phyloP scores from a whole-genome alignment of 2,797 vertebrate genomes.

The Peromyscus nudipes region DNA sequence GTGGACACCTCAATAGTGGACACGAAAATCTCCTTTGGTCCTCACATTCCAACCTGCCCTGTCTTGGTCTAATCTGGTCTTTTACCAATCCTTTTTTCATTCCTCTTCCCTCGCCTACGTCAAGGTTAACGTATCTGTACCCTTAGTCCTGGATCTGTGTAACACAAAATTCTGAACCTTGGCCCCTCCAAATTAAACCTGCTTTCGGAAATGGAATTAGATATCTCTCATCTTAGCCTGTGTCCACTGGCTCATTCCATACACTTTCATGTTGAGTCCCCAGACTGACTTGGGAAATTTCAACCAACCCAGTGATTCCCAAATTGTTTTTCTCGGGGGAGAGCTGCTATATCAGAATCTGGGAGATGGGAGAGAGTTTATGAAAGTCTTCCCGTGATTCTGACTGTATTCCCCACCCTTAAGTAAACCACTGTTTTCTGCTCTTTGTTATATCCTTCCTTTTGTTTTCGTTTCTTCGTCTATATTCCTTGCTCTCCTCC shows the following conservation, averaged over 20 bases:
- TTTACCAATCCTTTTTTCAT: background rate
- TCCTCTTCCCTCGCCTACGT: background rate
- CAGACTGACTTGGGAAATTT: background rate
- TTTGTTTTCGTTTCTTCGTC: constrained; percentile 21
- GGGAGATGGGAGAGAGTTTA: background rate
- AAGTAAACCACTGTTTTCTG: background rate
- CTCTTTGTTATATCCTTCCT: background rate
- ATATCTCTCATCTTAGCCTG: background rate
- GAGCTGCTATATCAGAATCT: constrained; percentile 28
- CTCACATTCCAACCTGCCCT: background rate
- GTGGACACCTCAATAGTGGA: too few relatives aligned
- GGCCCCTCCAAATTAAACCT: background rate
- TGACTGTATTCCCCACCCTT: background rate
- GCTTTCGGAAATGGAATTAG: background rate
- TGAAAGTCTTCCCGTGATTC: background rate
- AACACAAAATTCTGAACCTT: constrained; percentile 55
- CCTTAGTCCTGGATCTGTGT: constrained; percentile 4
- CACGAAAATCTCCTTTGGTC: too few relatives aligned
- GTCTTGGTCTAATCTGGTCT: background rate
- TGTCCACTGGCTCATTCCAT: background rate
- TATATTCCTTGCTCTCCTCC: background rate
- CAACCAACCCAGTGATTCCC: background rate
- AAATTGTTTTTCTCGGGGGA: constrained; percentile 36
- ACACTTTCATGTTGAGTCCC: background rate
- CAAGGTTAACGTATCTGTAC: background rate